A percentile compares a stretch with the other conserved stretches of the same genome.
Conservation (phyloP, 2,888 invertebrate species). For the Stramonita haemastoma region DNA sequence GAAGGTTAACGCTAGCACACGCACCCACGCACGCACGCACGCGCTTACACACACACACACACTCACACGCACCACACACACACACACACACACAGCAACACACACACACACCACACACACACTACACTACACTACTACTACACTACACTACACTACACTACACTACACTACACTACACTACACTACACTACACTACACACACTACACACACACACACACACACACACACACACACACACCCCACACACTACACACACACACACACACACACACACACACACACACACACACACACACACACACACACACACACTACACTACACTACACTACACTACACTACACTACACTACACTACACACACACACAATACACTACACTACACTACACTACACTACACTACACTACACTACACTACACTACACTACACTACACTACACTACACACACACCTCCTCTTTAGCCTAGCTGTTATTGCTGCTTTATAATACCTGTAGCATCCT, state of each 20-base stretch:
- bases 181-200: not conserved
- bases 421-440: too few species aligned
- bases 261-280: not conserved
- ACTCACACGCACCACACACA: not conserved
- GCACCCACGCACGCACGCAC: too few species aligned
- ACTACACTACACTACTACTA: conserved; percentile 1
- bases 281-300: not conserved
- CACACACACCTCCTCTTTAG: too few species aligned
- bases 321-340: not conserved
- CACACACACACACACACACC: not conserved
- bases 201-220: not conserved
- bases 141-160: not conserved
- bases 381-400: not conserved
- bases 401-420: too few species aligned
- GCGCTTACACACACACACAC: too few species aligned
- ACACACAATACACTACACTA: too few species aligned
- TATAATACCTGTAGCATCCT: too few species aligned
- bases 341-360: too few species aligned
- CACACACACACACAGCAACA: not conserved
- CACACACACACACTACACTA: not conserved
- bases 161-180: not conserved
- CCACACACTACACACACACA: not conserved
- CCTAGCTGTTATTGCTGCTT: too few species aligned
- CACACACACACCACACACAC: not conserved
- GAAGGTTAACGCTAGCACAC: not conserved